Evolutionary conservation across 2,888 invertebrate genomes (phyloP).

Genomic region (Nudaria mundana): DNA sequence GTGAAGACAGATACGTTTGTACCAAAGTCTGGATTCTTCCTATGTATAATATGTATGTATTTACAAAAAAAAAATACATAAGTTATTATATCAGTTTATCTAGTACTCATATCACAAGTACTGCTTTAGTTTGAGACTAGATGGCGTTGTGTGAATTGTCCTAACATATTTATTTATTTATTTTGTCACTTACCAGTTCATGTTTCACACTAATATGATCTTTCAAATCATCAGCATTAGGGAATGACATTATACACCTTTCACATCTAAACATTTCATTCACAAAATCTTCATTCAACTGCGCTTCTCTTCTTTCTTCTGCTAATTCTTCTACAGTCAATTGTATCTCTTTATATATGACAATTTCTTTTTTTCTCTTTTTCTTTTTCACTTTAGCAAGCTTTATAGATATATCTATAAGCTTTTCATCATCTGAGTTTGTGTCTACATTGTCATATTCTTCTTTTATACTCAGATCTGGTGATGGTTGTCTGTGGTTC

Average conservation of each 20-base stretch:
- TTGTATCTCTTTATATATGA: conserved; percentile 46
- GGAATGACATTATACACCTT: conserved; percentile 54
- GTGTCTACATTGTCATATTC: conserved; percentile 9
- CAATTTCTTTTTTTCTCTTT: conserved; percentile 11
- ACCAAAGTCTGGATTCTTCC: too few species aligned
- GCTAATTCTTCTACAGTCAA: conserved; percentile 46
- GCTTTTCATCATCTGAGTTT: conserved; percentile 22
- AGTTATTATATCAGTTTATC: too few species aligned
- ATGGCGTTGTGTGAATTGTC: too few species aligned
- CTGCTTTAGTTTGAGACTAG: too few species aligned
- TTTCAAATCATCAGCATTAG: conserved; percentile 60
- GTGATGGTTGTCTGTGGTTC: background rate
- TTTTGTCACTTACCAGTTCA: conserved; percentile 54
- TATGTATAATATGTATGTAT: too few species aligned
- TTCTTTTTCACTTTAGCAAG: conserved; percentile 13
- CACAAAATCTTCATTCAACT: conserved; percentile 50
- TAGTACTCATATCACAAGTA: too few species aligned
- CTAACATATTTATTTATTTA: too few species aligned
- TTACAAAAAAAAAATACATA: too few species aligned
- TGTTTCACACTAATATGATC: conserved; percentile 60
- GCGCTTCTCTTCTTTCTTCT: conserved; percentile 46
- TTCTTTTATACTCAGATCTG: conserved; percentile 1
- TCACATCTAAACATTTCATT: conserved; percentile 66
- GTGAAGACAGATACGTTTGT: too few species aligned
- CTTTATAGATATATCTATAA: conserved; percentile 5